phyloP scores from a whole-genome alignment of 2,888 invertebrate genomes.

The Acleris emargana region DNA sequence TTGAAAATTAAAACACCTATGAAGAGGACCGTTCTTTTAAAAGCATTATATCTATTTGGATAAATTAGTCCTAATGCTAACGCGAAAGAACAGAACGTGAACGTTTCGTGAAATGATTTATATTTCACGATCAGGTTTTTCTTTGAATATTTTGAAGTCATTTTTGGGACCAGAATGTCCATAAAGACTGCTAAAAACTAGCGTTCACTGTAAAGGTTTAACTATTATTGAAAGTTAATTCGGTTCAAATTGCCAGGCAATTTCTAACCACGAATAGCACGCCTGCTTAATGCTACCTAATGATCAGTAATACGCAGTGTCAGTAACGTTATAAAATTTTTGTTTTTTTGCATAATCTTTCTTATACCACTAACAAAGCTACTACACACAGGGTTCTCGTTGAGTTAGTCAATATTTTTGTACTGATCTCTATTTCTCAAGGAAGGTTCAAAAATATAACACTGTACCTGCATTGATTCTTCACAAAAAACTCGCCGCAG shows the following conservation, averaged over 20 bases:
- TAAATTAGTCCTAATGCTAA: constrained; percentile 60
- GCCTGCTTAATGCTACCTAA: background rate
- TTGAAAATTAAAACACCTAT: constrained; percentile 46
- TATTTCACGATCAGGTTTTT: constrained; percentile 45
- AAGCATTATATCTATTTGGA: constrained; percentile 56
- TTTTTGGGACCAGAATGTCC: constrained; percentile 5
- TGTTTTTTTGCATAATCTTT: background rate
- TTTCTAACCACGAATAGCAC: constrained; percentile 9
- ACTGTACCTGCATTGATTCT: no score
- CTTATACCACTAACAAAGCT: no score
- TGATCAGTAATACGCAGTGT: constrained; percentile 12
- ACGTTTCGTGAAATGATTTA: constrained; percentile 61
- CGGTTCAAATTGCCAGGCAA: constrained; percentile 12
- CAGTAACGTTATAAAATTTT: constrained; percentile 7
- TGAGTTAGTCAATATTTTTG: no score
- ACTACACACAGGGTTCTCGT: no score
- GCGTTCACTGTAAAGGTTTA: background rate
- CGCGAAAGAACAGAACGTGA: constrained; percentile 57
- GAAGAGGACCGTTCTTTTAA: constrained; percentile 46
- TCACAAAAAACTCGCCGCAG: no score
- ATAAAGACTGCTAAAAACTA: constrained; percentile 3
- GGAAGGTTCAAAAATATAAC: no score
- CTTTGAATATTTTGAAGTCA: constrained; percentile 10
- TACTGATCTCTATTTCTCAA: no score
- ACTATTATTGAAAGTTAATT: constrained; percentile 13